Evolutionary conservation across 2,797 vertebrate genomes (phyloP).

Genomic region (Helostoma temminkii): DNA sequence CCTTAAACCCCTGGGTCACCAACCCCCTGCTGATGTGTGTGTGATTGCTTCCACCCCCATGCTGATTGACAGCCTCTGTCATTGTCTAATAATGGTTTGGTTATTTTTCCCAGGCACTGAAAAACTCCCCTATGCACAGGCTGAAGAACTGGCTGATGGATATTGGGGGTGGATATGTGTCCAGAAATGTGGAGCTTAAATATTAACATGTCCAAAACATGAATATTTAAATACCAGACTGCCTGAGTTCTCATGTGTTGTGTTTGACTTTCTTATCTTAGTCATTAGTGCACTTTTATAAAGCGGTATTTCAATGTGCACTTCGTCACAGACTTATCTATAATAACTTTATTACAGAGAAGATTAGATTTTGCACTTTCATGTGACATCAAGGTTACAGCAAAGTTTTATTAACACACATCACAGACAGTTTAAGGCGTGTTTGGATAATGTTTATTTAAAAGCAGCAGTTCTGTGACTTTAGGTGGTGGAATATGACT

Average conservation of each 20-base stretch:
- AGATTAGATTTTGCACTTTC: conserved; percentile 55
- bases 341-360: conserved; percentile 9
- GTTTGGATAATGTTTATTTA: conserved; percentile 2
- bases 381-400: conserved; percentile 46
- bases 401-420: conserved; percentile 13
- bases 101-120: conserved; percentile 83
- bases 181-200: conserved; percentile 44
- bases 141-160: conserved; percentile 17
- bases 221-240: conserved; percentile 5
- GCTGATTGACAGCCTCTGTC: conserved; percentile 82
- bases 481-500: background rate
- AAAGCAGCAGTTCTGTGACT: background rate
- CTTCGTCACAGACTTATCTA: conserved; percentile 16
- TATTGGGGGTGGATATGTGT: conserved; percentile 30
- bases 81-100: conserved; percentile 76
- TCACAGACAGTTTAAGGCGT: background rate
- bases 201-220: conserved; percentile 23
- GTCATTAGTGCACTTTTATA: conserved; percentile 26
- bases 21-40: conserved; percentile 46
- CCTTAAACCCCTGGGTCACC: conserved; percentile 86
- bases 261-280: conserved; percentile 58
- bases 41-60: conserved; percentile 69
- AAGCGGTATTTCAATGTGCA: conserved; percentile 13
- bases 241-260: background rate
- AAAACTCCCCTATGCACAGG: conserved; percentile 36